Base-by-base conservation (phyloP, 1,140 invertebrate genomes). In the Aphaenogaster rudis region DNA sequence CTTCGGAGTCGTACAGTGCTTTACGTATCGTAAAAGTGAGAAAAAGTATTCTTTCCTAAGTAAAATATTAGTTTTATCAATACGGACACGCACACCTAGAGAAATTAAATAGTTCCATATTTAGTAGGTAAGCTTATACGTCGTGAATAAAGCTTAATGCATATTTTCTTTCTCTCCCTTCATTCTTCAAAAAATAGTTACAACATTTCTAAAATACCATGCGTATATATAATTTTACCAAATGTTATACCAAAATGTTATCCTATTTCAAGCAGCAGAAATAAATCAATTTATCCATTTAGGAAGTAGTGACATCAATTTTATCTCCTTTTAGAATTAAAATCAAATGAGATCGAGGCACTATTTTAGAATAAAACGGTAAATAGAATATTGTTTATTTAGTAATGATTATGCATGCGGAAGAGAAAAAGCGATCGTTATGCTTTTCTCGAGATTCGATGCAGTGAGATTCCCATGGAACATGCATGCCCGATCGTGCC, bases 401-500 rank as follows among this genome's bases (percentile, higher is more conserved):
- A 45, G 17, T 11, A 50, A 42, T 28, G 0, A 39, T 78, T 11
- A 13, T 5, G 33, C 21, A 42, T n/a, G n/a, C 15, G 15, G 36
- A n/a, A 13, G 36, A 79, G 6, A 13, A 36, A 15, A 33, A 4
- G 33, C 36, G 63, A 80, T 86, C 50, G 84, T n/a, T 17, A 50
- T 8, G 81, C 50, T 59, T 57, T 36, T 39, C 15, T 59, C 54
- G 50, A 74, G 57, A 79, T 52, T n/a, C 39, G 13, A 57, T 13
- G 57, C 0, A 28, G 28, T 28, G 28, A 33, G 61, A 78, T 88
- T 88, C 28, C 48, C 59, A 9, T 50, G 39, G 57, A 59, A 21
- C 78, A 86, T 79, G 61, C 64, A 67, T 54, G 48, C 63, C 33
- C 66, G 80, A 76, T 48, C 59, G 9, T 52, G 8, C 13, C n/a